phyloP scores from a whole-genome alignment of 2,113 vertebrate genomes.

The Indri indri region DNA sequence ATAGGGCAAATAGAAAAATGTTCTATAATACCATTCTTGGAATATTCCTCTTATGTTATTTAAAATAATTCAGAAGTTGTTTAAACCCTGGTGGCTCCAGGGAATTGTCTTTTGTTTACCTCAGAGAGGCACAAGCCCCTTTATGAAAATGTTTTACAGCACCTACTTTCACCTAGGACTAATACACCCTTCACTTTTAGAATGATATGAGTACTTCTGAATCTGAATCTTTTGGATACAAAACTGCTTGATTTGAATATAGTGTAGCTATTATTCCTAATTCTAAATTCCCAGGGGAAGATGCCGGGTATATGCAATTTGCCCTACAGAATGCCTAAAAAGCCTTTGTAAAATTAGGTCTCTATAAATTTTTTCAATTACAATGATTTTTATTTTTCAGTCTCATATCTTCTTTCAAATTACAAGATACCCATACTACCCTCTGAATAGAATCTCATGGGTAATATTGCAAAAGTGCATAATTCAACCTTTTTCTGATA shows the following conservation, averaged over 20 bases:
- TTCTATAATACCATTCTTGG: constrained; percentile 2
- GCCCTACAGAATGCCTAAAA: background rate
- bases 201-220: background rate
- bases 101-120: background rate
- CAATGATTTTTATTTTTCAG: background rate
- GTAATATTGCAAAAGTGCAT: background rate
- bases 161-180: background rate
- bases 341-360: background rate
- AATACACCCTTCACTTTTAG: background rate
- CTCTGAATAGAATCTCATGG: background rate
- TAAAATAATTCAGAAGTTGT: background rate
- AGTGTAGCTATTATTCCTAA: background rate
- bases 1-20: background rate
- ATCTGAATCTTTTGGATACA: background rate
- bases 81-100: background rate
- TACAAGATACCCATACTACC: background rate
- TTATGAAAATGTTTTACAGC: background rate
- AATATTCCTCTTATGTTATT: background rate
- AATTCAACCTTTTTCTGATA: background rate
- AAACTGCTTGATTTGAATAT: background rate
- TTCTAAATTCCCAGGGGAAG: background rate
- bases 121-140: background rate
- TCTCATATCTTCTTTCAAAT: background rate
- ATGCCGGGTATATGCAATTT: background rate
- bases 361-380: background rate